phyloP scores from a whole-genome alignment of 2,888 invertebrate genomes.

The Ethmia dodecea region DNA sequence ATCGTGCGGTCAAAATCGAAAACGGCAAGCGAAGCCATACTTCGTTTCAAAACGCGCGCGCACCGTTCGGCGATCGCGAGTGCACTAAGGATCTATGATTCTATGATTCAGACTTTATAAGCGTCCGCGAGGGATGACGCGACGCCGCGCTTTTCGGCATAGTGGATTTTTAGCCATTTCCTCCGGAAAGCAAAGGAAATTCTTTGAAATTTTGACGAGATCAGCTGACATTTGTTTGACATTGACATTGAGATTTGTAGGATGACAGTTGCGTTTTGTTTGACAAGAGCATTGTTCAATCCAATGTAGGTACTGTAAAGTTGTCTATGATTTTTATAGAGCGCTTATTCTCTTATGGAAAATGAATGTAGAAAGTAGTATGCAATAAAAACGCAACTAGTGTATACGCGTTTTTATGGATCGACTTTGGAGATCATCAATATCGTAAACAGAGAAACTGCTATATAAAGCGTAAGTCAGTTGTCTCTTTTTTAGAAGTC shows the following conservation, averaged over 20 bases:
- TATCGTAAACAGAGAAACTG: no score
- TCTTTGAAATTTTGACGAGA: background rate
- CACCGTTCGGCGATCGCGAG: conserved; percentile 15
- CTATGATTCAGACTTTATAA: background rate
- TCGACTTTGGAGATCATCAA: background rate
- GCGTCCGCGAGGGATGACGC: conserved; percentile 5
- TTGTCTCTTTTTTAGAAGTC: no score
- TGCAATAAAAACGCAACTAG: background rate
- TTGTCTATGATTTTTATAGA: background rate
- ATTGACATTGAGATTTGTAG: conserved; percentile 7
- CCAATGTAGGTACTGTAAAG: no score
- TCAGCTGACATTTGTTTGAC: conserved; percentile 14
- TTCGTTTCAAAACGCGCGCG: conserved; percentile 26
- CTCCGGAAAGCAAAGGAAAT: conserved; percentile 10
- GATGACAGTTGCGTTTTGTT: background rate
- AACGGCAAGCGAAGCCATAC: conserved; percentile 55
- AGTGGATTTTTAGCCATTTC: conserved; percentile 25
- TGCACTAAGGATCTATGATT: conserved; percentile 6
- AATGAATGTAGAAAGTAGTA: background rate
- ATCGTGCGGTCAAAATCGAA: conserved; percentile 70
- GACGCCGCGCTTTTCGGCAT: conserved; percentile 19
- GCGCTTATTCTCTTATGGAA: background rate
- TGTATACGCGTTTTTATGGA: background rate
- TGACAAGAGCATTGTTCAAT: background rate
- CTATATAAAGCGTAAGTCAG: no score